Evolutionary conservation across 2,113 vertebrate genomes (phyloP), one percentile per base, ranked within the genome.

Genomic region (Rhinichthys klamathensis): DNA sequence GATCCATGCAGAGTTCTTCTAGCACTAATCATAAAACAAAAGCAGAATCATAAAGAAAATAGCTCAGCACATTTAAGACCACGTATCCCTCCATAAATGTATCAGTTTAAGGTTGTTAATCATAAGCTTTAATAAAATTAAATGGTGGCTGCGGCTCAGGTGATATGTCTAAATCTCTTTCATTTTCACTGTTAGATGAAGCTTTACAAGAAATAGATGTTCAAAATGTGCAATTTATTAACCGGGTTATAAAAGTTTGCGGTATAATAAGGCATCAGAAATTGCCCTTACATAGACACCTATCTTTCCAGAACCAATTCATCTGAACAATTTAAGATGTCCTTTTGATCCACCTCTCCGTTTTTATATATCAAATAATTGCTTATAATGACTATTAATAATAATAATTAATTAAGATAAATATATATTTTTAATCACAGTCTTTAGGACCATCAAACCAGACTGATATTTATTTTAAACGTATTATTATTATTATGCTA

Each of bases 11-110:
- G 65, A 54, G 73, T 32, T 54, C 25, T 16, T 54, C 15, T 25
- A 75, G n/a, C n/a, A n/a, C n/a, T n/a, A n/a, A n/a, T 76, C 44
- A 30, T 54, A 75, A 75, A 76, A 76, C 16, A 18, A 75, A 56
- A 23, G 32, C 65, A 10, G 32, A 75, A 18, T 25, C 27, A 25
- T 49, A 51, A 49, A 5, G 44, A 25, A 27, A 51, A 49, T 4
- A 51, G 46, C 12, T 51, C 15, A 75, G n/a, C 44, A 49, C 30
- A 69, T 7, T 69, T 18, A 23, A 54, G 51, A 54, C 18, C 63
- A 67, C 63, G 35, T 35, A 69, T 35, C 65, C 9, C 18, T 70
- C 38, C 67, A 41, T 21, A 23, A 70, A 56, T 21, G 54, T 56
- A 21, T 7, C 54, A 56, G 54, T 6, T 56, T 56, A 56, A 56